These are phyloP conservation scores for Rhogogaster chlorosoma DNA, from an alignment of 2,888 invertebrate genomes.

Conservation along the genomic window DNA sequence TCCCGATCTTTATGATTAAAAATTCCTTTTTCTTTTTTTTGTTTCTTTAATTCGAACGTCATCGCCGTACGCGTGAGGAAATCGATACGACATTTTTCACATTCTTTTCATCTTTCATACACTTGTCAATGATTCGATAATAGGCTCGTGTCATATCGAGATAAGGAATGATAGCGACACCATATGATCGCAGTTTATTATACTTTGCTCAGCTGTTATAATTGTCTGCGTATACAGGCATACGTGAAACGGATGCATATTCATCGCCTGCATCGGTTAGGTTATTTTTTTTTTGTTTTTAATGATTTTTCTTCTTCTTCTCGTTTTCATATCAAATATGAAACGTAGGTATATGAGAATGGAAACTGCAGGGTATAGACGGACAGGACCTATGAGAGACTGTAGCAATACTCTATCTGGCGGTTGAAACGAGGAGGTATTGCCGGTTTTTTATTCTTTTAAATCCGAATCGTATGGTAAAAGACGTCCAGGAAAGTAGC, in stretches of 20 bases:
- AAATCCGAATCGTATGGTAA: conserved; percentile 10
- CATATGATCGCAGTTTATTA: neutral
- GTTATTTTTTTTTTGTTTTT: neutral
- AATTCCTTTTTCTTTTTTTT: neutral
- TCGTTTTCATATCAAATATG: neutral
- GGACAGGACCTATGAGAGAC: neutral
- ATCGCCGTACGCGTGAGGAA: neutral
- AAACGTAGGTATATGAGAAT: neutral
- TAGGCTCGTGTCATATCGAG: neutral
- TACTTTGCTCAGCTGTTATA: conserved; percentile 1
- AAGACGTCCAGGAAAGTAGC: neutral
- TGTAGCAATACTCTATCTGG: conserved; percentile 39
- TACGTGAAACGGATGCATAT: neutral
- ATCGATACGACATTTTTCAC: neutral
- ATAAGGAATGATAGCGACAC: neutral
- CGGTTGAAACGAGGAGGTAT: neutral
- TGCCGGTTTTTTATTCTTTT: neutral
- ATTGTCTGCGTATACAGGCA: neutral
- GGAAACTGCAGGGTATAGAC: neutral
- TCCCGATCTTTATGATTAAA: neutral
- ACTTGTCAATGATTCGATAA: neutral
- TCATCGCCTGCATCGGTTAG: neutral
- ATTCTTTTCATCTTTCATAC: neutral
- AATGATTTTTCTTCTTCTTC: neutral
- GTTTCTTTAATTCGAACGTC: neutral